Evolutionary conservation across 2,797 vertebrate species (phyloP).

Genomic region (Lates japonicus): DNA sequence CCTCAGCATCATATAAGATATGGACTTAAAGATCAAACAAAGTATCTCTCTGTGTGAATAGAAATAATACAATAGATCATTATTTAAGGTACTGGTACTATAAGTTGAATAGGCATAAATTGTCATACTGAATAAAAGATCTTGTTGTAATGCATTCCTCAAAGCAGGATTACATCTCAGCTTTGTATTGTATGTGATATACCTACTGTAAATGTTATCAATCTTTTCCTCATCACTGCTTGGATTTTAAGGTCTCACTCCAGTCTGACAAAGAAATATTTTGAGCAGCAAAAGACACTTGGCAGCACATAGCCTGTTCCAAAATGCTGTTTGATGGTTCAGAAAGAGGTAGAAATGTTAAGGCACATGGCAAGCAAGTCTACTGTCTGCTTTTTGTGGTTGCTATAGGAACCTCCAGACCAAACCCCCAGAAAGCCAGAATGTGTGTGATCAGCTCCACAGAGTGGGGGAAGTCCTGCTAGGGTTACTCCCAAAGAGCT

Average conservation of each 20-base stretch:
- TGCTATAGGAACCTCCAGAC: constrained; percentile 70
- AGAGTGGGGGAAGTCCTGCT: constrained; percentile 62
- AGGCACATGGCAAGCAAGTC: constrained; percentile 47
- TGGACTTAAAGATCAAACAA: neutral
- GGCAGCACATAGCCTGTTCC: constrained; percentile 49
- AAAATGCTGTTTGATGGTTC: constrained; percentile 75
- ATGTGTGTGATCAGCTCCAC: constrained; percentile 60
- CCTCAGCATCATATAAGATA: too few relatives aligned
- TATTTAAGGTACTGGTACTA: neutral
- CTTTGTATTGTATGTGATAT: neutral
- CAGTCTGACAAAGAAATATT: constrained; percentile 29
- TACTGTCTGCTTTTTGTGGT: constrained; percentile 67
- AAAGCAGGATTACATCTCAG: neutral
- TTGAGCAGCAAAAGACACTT: constrained; percentile 37
- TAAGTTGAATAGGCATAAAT: neutral
- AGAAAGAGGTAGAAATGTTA: constrained; percentile 52
- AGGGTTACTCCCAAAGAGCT: constrained; percentile 71
- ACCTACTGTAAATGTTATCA: neutral
- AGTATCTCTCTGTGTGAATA: neutral
- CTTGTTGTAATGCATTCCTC: constrained; percentile 3
- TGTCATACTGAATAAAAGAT: neutral
- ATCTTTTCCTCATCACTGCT: neutral
- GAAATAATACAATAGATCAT: neutral
- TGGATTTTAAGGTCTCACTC: constrained; percentile 28
- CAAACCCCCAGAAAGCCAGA: constrained; percentile 60